These are phyloP conservation scores for Cheilosia urbana DNA, from an alignment of 2,888 invertebrate genomes.

Conservation along the genomic window DNA sequence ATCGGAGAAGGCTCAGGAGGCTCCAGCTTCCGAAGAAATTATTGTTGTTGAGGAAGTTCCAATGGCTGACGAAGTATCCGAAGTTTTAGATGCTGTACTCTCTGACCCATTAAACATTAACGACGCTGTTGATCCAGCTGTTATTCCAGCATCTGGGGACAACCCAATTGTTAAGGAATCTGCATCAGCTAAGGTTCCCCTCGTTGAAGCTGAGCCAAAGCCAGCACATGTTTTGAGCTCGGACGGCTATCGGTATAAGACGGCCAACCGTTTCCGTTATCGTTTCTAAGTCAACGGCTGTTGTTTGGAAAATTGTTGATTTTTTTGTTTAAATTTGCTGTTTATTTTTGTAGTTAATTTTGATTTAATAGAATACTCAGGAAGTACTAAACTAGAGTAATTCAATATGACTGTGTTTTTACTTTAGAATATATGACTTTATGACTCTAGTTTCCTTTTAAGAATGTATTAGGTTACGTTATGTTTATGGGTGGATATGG, in stretches of 20 bases:
- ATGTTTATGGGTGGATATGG: too few relatives aligned
- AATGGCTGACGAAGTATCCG: background rate
- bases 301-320: conserved; percentile 17
- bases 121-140: background rate
- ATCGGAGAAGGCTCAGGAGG: background rate
- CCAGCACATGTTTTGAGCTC: conserved; percentile 45
- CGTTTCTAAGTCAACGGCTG: conserved; percentile 17
- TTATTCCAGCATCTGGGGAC: background rate
- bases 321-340: conserved; percentile 40
- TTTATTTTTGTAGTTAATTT: conserved; percentile 50
- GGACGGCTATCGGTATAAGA: conserved; percentile 49
- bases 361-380: conserved; percentile 28
- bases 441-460: too few relatives aligned
- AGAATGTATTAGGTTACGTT: too few relatives aligned
- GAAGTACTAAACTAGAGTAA: conserved; percentile 16
- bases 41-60: background rate
- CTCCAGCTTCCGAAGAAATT: conserved; percentile 5
- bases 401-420: background rate
- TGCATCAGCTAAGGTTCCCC: conserved; percentile 13
- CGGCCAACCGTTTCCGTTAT: conserved; percentile 44
- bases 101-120: background rate
- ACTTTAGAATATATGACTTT: background rate
- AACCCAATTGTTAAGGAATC: background rate
- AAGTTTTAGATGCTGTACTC: background rate
- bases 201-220: conserved; percentile 33